These are phyloP conservation scores for Caenorhabditis zanzibari DNA, from an alignment of 2,888 invertebrate genomes.

Conservation along the genomic window DNA sequence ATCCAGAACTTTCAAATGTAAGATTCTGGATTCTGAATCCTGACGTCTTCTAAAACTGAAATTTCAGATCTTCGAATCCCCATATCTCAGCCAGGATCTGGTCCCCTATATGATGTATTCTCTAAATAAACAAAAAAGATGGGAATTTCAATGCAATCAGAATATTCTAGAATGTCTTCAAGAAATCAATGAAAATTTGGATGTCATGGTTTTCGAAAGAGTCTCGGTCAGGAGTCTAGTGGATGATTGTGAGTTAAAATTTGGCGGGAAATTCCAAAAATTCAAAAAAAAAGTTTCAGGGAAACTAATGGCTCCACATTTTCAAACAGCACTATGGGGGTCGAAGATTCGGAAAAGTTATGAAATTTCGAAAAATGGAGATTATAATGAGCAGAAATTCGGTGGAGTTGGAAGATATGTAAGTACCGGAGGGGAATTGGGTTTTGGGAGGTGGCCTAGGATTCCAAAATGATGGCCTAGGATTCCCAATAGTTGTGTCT, in stretches of 20 bases:
- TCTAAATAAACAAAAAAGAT: conserved; percentile 18
- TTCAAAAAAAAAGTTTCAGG: conserved; percentile 4
- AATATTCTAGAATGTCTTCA: neutral
- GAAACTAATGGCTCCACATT: neutral
- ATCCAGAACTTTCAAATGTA: neutral
- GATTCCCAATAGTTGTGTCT: neutral
- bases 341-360: conserved; percentile 1
- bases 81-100: neutral
- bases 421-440: neutral
- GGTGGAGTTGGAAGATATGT: conserved; percentile 29
- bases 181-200: conserved; percentile 9
- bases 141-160: neutral
- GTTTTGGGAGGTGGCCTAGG: neutral
- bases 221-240: neutral
- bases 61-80: conserved; percentile 1
- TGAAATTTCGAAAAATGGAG: neutral
- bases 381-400: neutral
- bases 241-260: conserved; percentile 18
- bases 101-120: conserved; percentile 5
- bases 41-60: neutral
- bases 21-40: neutral
- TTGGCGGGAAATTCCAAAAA: conserved; percentile 3
- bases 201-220: conserved; percentile 1
- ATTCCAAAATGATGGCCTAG: neutral
- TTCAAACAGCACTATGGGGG: neutral